Conservation (phyloP, 1,140 invertebrate genomes). For the Piezodorus guildinii region DNA sequence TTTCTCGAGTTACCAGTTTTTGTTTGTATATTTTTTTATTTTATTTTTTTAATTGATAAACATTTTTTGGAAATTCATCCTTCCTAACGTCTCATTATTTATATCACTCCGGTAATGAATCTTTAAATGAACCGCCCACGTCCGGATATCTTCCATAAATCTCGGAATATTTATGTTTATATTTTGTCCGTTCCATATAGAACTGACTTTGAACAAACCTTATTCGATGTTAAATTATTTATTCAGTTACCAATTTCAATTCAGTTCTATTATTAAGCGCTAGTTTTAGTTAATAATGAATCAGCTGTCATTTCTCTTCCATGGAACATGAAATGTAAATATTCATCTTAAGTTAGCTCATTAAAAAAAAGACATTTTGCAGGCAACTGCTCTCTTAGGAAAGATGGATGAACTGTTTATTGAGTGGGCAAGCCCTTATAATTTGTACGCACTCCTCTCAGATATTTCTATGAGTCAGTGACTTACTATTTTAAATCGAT, state of each 20-base stretch:
- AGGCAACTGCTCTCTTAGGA: constrained; percentile 11
- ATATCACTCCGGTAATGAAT: too few species aligned
- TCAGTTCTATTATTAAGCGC: not conserved
- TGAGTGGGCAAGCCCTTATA: not conserved
- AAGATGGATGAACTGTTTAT: not conserved
- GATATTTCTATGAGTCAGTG: not conserved
- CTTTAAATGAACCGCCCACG: too few species aligned
- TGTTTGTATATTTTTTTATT: constrained; percentile 8
- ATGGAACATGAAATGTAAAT: not conserved
- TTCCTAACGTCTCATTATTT: too few species aligned
- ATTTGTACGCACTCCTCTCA: not conserved
- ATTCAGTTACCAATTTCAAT: not conserved
- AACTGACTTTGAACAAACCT: too few species aligned
- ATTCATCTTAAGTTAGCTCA: not conserved
- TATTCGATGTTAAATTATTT: not conserved
- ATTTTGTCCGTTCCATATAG: too few species aligned
- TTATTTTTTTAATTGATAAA: too few species aligned
- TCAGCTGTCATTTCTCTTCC: not conserved
- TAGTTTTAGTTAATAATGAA: not conserved
- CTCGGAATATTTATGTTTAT: too few species aligned
- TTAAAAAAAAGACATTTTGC: constrained; percentile 1
- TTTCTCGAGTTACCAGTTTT: constrained; percentile 3
- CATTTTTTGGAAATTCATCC: too few species aligned
- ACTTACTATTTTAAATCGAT: not conserved
- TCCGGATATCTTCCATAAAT: too few species aligned